Conservation (phyloP, 2,113 vertebrate species). For the Atractosteus spatula region DNA sequence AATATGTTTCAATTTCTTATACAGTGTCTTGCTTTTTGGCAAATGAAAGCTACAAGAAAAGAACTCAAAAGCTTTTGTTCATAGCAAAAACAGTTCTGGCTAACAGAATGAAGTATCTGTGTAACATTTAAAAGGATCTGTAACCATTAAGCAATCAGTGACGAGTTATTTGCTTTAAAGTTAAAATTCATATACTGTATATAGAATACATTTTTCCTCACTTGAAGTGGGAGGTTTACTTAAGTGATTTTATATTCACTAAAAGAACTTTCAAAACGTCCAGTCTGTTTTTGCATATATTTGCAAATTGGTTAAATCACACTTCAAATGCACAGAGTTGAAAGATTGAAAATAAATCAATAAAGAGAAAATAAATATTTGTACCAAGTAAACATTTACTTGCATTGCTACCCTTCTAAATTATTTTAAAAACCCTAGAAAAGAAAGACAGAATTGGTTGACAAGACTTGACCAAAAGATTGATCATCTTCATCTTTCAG, state of each 20-base stretch:
- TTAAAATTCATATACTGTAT: not conserved
- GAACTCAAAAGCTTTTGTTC: slow-evolving; percentile 46
- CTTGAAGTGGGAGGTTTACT: slow-evolving; percentile 11
- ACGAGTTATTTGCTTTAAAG: too few relatives aligned
- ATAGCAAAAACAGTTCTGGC: slow-evolving; percentile 26
- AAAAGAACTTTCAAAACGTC: slow-evolving; percentile 6
- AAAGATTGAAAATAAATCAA: too few relatives aligned
- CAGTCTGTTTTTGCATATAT: slow-evolving; percentile 4
- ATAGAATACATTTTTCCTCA: slow-evolving; percentile 17
- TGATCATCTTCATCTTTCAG: too few relatives aligned
- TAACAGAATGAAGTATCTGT: slow-evolving; percentile 21
- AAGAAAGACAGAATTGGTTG: too few relatives aligned
- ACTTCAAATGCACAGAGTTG: too few relatives aligned
- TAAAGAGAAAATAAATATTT: too few relatives aligned
- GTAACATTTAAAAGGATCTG: slow-evolving; percentile 14
- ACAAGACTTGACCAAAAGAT: too few relatives aligned
- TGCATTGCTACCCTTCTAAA: too few relatives aligned
- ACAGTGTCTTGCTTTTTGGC: slow-evolving; percentile 46
- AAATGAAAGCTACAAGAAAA: slow-evolving; percentile 41
- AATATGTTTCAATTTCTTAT: slow-evolving; percentile 45
- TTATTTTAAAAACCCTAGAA: too few relatives aligned
- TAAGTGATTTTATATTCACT: not conserved
- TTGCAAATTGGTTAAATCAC: not conserved
- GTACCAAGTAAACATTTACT: too few relatives aligned
- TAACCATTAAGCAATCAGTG: slow-evolving; percentile 11